A percentile compares a stretch with the other conserved stretches of the same genome.
Conservation (phyloP, 2,888 invertebrate species). For the Aporophyla nigra region DNA sequence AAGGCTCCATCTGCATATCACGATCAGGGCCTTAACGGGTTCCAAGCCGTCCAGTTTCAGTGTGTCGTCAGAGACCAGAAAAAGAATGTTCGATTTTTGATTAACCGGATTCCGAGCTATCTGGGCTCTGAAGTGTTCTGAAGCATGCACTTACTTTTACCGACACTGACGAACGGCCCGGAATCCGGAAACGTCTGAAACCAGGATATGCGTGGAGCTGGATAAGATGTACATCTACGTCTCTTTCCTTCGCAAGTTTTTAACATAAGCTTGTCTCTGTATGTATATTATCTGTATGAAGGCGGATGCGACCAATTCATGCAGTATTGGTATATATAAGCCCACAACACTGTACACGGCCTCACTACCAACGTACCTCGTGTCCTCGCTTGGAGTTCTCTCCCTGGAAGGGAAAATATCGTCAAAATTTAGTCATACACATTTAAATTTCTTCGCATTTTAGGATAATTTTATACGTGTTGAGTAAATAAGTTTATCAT, state of each 20-base stretch:
- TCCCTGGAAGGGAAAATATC: slow-evolving; percentile 69
- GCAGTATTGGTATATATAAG: slow-evolving; percentile 64
- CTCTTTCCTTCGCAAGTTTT: slow-evolving; percentile 14
- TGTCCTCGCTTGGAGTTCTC: slow-evolving; percentile 69
- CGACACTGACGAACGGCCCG: not conserved
- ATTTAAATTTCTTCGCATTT: slow-evolving; percentile 16
- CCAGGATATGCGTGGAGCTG: not conserved
- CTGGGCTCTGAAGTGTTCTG: not conserved
- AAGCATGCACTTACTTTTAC: slow-evolving; percentile 12
- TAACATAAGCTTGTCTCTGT: slow-evolving; percentile 46
- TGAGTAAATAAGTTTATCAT: not conserved
- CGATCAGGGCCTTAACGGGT: not conserved
- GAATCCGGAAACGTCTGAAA: not conserved
- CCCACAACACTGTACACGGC: slow-evolving; percentile 64
- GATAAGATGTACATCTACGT: not conserved
- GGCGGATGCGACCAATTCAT: slow-evolving; percentile 64
- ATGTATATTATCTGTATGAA: slow-evolving; percentile 52
- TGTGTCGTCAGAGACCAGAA: not conserved
- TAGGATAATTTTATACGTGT: not conserved
- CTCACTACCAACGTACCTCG: slow-evolving; percentile 65
- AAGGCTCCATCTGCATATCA: not conserved
- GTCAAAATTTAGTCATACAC: slow-evolving; percentile 58
- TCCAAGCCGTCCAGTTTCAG: not conserved
- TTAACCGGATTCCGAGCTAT: not conserved
- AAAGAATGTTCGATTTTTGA: not conserved